Percentiles rank a stretch among this genome's conserved stretches.
These are phyloP conservation scores for Chrysomela aeneicollis DNA, from an alignment of 2,888 invertebrate genomes.

Conservation along the genomic window DNA sequence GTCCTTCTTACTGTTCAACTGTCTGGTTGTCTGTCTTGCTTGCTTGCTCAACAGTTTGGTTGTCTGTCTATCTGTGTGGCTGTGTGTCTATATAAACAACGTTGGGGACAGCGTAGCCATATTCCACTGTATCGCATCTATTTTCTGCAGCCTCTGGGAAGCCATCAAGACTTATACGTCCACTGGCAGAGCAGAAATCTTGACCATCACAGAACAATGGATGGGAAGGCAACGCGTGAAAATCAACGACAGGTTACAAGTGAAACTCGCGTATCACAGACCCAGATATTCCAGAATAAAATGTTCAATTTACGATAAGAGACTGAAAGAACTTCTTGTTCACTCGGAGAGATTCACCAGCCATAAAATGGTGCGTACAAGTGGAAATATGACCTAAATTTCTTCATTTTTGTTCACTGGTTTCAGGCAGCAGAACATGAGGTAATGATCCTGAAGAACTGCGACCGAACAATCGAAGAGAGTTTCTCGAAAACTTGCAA, in stretches of 20 bases:
- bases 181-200: slow-evolving; percentile 45
- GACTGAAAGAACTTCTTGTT: slow-evolving; percentile 48
- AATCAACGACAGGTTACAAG: slow-evolving; percentile 42
- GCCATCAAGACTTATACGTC: slow-evolving; percentile 46
- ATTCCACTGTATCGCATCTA: too few relatives aligned
- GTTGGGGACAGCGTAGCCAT: too few relatives aligned
- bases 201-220: slow-evolving; percentile 41
- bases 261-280: slow-evolving; percentile 44
- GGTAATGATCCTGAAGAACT: slow-evolving; percentile 22
- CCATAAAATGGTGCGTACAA: slow-evolving; percentile 38
- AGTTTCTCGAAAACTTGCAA: slow-evolving; percentile 5
- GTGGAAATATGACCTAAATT: not conserved
- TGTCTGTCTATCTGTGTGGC: too few relatives aligned
- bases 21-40: too few relatives aligned
- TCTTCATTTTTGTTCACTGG: too few relatives aligned
- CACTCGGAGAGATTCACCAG: slow-evolving; percentile 41
- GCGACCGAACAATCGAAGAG: not conserved
- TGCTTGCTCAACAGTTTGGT: too few relatives aligned
- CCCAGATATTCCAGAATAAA: slow-evolving; percentile 44
- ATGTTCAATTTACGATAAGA: slow-evolving; percentile 46
- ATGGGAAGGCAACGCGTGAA: slow-evolving; percentile 37
- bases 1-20: too few relatives aligned
- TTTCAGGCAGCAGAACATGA: slow-evolving; percentile 32
- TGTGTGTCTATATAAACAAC: too few relatives aligned
- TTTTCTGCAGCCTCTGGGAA: slow-evolving; percentile 50